Evolutionary conservation across 2,888 invertebrate species (phyloP), one percentile per base, ranked within the genome.

Genomic region (Lucinisca nassula): DNA sequence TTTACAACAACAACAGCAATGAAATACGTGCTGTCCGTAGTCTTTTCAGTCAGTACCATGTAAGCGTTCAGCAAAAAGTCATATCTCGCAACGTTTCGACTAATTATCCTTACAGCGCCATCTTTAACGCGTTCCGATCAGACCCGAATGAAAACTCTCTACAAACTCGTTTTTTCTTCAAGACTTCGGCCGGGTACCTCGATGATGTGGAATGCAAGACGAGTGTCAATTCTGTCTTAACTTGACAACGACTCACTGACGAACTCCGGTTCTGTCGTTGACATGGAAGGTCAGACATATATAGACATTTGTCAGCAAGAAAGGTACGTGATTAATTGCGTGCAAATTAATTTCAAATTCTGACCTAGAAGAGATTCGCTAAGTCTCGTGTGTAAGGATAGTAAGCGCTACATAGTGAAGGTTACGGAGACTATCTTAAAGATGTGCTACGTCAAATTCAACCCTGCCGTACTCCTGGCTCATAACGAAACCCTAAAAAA

Each of bases 241-340:
- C 21, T 55, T n/a, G 55, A 55, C 24, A 55, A n/a, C 8, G 4
- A 55, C 21, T 55, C 21, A n/a, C 55, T 55, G 55, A 55, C 55
- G 6, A 55, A n/a, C 21, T n/a, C 12, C 4, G 14, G 55, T n/a
- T n/a, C n/a, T n/a, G n/a, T n/a, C n/a, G n/a, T n/a, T n/a, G n/a
- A n/a, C n/a, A n/a, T n/a, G n/a, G 55, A 55, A 55, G 55, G 55
- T 6, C 55, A 55, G 55, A 55, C 21, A 12, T 55, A 55, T n/a
- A 55, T 55, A n/a, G 55, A 55, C 24, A 55, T 55, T n/a, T 55
- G 55, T 55, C 55, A 55, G 55, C 55, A 55, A 55, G 55, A 55
- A 55, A 55, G 55, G 55, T 55, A 55, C 55, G 17, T 55, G 24
- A 8, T 55, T 6, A 55, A 55, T n/a, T 8, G 55, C 55, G 55